Evolutionary conservation across 2,113 vertebrate genomes (phyloP), one percentile per base, ranked within the genome.

Genomic region (Urocitellus parryii): DNA sequence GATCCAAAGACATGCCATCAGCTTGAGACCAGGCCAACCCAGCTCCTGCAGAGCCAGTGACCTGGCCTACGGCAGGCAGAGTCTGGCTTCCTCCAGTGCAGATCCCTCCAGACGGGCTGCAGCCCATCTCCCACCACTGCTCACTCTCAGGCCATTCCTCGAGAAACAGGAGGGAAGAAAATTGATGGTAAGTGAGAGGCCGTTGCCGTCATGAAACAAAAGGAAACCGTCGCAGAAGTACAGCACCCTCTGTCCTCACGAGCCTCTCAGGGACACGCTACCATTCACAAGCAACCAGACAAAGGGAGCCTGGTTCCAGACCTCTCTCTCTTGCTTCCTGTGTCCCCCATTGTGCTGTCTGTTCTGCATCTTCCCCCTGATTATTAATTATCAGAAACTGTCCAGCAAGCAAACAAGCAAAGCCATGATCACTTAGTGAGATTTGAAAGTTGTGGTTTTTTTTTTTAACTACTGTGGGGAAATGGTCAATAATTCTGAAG

Each of bases 11-110:
- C 2, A 29, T 51, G 39, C 76, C 29, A 8, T 12, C 4, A 4
- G 18, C 53, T 45, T 48, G 32, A 4, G 2, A 22, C 42, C 45
- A 67, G 45, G 39, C 16, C 9, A 34, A 73, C 25, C 37, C 29
- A 74, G n/a, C 3, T 32, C 51, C 11, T 6, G 32, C 0, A 25
- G 77, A 61, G 12, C 76, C 13, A 53, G 61, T 0, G 29, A 53
- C 8, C 8, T 34, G 56, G 27, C 48, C 34, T 17, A 7, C 18
- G 2, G n/a, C 61, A 78, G 63, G 24, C 4, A 0, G 39, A 0
- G 0, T 7, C 1, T 20, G 22, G 48, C 63, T 27, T 6, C 25
- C 34, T n/a, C 32, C 16, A 29, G 68, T 56, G 61, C 29, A 81
- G 37, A 16, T 34, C 80, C 42, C 18, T 65, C 70, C 89, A n/a